Conservation (phyloP, 2,888 invertebrate species). For the Acleris emargana region DNA sequence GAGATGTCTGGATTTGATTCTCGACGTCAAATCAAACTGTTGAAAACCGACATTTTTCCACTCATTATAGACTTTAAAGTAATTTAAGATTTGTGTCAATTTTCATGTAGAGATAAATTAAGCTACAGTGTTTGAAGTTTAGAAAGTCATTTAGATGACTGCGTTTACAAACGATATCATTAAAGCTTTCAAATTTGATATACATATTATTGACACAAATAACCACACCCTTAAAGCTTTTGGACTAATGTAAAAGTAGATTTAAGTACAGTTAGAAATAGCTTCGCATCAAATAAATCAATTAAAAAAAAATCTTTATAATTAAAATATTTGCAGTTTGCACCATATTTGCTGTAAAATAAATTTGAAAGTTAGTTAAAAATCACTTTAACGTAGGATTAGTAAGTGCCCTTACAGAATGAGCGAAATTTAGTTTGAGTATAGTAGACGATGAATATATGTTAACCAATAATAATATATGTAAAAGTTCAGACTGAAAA, state of each 20-base stretch:
- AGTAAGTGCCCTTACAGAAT: neutral
- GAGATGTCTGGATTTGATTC: slow-evolving; percentile 64
- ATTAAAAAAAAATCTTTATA: slow-evolving; percentile 4
- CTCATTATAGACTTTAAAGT: slow-evolving; percentile 40
- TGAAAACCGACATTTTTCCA: slow-evolving; percentile 66
- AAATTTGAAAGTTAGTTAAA: neutral
- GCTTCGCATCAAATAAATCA: slow-evolving; percentile 46
- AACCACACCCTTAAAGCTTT: slow-evolving; percentile 46
- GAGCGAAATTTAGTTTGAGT: neutral
- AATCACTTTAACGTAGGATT: neutral
- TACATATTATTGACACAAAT: slow-evolving; percentile 59
- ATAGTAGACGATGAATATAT: neutral
- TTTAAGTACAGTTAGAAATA: slow-evolving; percentile 43
- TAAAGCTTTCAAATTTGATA: slow-evolving; percentile 15
- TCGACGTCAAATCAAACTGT: slow-evolving; percentile 55
- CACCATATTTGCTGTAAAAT: slow-evolving; percentile 18
- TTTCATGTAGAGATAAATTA: neutral
- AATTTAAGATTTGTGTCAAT: slow-evolving; percentile 49
- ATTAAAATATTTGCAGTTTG: slow-evolving; percentile 19
- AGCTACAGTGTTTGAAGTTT: neutral
- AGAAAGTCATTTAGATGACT: slow-evolving; percentile 13
- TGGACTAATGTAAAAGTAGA: slow-evolving; percentile 28
- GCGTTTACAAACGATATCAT: neutral
- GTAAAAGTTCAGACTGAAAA: neutral
- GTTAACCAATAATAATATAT: no score